phyloP scores from a whole-genome alignment of 2,113 vertebrate genomes.

The Paedocypris sp. region DNA sequence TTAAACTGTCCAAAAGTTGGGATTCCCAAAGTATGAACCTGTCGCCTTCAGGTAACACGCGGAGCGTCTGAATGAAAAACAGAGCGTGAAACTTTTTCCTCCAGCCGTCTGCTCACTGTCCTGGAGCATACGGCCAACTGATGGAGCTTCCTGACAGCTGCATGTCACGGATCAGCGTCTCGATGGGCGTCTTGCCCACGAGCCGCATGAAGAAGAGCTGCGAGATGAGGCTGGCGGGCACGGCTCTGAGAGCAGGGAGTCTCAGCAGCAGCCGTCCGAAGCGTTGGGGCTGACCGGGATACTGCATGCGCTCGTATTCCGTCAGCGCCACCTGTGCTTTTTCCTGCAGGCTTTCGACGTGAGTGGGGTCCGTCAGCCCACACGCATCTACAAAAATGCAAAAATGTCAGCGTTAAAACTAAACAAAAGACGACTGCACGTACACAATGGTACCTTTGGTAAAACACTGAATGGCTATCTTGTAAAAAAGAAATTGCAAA shows the following conservation, averaged over 20 bases:
- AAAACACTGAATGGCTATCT: too few species aligned
- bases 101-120: slow-evolving; percentile 47
- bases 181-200: slow-evolving; percentile 89
- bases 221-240: slow-evolving; percentile 85
- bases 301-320: slow-evolving; percentile 81
- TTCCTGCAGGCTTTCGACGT: slow-evolving; percentile 89
- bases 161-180: slow-evolving; percentile 95
- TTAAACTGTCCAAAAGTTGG: neutral
- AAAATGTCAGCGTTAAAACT: neutral
- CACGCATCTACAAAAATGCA: slow-evolving; percentile 69
- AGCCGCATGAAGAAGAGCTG: slow-evolving; percentile 96
- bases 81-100: neutral
- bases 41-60: neutral
- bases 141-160: slow-evolving; percentile 89
- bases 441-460: too few species aligned
- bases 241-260: slow-evolving; percentile 79
- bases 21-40: neutral
- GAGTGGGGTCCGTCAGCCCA: slow-evolving; percentile 78
- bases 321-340: slow-evolving; percentile 91
- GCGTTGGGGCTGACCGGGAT: slow-evolving; percentile 82
- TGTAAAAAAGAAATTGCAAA: too few species aligned
- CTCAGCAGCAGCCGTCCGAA: slow-evolving; percentile 83
- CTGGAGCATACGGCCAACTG: slow-evolving; percentile 84
- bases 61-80: neutral
- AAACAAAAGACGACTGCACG: too few species aligned